phyloP scores from a whole-genome alignment of 2,888 invertebrate genomes.

The Drosophila tripunctata region DNA sequence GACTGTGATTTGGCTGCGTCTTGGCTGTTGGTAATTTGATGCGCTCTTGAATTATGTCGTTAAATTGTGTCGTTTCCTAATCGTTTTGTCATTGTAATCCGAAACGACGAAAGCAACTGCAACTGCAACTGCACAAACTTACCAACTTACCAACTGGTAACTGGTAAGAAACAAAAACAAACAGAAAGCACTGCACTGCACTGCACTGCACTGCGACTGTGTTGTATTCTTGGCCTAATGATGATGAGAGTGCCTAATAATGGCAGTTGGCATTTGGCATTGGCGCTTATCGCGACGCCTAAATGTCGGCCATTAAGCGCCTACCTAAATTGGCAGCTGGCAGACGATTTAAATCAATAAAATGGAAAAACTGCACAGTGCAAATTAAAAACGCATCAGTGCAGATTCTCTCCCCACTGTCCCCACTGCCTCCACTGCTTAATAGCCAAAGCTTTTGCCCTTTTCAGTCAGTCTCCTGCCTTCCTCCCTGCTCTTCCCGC shows the following conservation, averaged over 20 bases:
- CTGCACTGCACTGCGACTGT: background rate
- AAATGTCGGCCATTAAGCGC: slow-evolving; percentile 66
- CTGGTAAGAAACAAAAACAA: slow-evolving; percentile 20
- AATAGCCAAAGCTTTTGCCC: too few species aligned
- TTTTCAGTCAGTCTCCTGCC: too few species aligned
- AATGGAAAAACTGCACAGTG: slow-evolving; percentile 44
- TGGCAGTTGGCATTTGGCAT: slow-evolving; percentile 29
- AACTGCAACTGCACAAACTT: slow-evolving; percentile 20
- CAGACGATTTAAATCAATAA: slow-evolving; percentile 76
- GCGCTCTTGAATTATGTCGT: slow-evolving; percentile 78
- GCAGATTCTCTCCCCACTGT: too few species aligned
- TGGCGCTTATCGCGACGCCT: slow-evolving; percentile 46
- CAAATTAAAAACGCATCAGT: slow-evolving; percentile 76
- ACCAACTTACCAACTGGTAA: slow-evolving; percentile 53
- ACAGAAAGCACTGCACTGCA: slow-evolving; percentile 4
- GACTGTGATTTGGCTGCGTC: slow-evolving; percentile 2
- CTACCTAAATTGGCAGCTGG: slow-evolving; percentile 70
- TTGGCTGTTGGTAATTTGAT: slow-evolving; percentile 65
- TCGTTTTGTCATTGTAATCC: slow-evolving; percentile 70
- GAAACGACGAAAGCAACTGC: slow-evolving; percentile 35
- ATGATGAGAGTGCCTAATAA: slow-evolving; percentile 65
- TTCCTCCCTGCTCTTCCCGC: background rate
- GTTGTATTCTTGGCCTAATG: slow-evolving; percentile 50
- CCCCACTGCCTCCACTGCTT: background rate
- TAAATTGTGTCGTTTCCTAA: slow-evolving; percentile 79